Conservation (phyloP, 2,888 invertebrate species). For the Morpho achilles region DNA sequence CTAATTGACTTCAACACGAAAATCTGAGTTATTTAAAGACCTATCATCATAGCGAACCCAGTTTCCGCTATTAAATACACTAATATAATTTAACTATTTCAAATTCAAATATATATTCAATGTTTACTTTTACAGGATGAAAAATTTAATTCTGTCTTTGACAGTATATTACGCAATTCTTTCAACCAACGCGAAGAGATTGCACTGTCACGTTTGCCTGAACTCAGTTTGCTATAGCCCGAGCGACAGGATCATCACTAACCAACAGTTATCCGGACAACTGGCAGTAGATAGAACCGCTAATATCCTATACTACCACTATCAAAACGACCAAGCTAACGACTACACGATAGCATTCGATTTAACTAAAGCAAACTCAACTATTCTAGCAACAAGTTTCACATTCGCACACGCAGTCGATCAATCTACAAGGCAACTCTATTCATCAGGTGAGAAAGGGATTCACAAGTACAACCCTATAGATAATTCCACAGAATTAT, state of each 20-base stretch:
- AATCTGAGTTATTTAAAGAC: too few species aligned
- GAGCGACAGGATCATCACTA: constrained; percentile 41
- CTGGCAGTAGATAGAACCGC: constrained; percentile 50
- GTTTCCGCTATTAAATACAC: too few species aligned
- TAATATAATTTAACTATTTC: too few species aligned
- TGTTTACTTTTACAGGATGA: constrained; percentile 14
- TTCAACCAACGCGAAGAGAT: constrained; percentile 20
- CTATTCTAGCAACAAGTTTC: constrained; percentile 42
- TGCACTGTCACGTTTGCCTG: constrained; percentile 52
- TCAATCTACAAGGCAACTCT: constrained; percentile 45
- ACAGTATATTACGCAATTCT: constrained; percentile 21
- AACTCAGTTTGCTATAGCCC: constrained; percentile 49
- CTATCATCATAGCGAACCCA: too few species aligned
- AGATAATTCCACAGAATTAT: constrained; percentile 36
- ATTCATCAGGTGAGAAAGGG: constrained; percentile 49
- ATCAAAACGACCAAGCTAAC: constrained; percentile 36
- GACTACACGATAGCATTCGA: constrained; percentile 53
- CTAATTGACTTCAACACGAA: too few species aligned
- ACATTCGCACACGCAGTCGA: constrained; percentile 56
- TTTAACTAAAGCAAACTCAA: constrained; percentile 43
- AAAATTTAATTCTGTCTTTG: constrained; percentile 31
- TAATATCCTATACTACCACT: constrained; percentile 56
- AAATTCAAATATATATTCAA: too few species aligned
- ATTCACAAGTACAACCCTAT: constrained; percentile 45
- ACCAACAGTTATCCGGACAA: constrained; percentile 50